Conservation (phyloP, 2,797 vertebrate species). For the Hoplostethus mediterraneus region DNA sequence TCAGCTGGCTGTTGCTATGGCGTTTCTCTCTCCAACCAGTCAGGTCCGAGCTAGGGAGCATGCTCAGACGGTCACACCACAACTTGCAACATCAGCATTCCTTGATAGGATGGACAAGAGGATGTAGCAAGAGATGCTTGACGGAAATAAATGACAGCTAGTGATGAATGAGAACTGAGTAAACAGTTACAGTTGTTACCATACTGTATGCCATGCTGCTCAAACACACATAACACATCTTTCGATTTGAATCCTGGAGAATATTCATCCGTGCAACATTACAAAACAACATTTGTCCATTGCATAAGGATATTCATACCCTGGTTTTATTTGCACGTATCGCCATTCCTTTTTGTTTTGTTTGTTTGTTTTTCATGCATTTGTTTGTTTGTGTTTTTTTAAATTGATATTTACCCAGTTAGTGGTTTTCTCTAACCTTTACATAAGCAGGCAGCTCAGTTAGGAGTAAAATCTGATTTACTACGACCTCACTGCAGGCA, state of each 20-base stretch:
- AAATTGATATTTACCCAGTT: neutral
- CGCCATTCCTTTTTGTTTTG: neutral
- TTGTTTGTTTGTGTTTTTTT: conserved; percentile 4
- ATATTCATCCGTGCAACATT: neutral
- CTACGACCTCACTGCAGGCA: conserved; percentile 39
- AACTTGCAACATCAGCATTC: neutral
- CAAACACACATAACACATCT: neutral
- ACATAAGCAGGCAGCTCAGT: conserved; percentile 53
- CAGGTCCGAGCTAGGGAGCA: conserved; percentile 45
- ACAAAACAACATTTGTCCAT: too few relatives aligned
- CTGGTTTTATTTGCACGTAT: too few relatives aligned
- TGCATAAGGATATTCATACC: neutral
- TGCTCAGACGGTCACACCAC: conserved; percentile 49
- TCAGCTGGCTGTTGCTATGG: conserved; percentile 78
- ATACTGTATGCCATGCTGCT: too few relatives aligned
- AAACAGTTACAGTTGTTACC: neutral
- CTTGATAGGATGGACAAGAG: conserved; percentile 18
- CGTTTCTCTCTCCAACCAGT: conserved; percentile 60
- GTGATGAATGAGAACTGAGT: conserved; percentile 7
- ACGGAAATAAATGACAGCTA: conserved; percentile 8
- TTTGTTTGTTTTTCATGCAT: neutral
- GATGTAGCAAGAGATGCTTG: neutral
- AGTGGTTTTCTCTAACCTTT: conserved; percentile 15
- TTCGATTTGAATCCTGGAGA: neutral
- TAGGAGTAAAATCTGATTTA: conserved; percentile 53